Base-by-base conservation (phyloP, 2,113 vertebrate genomes). In the Channa argus region DNA sequence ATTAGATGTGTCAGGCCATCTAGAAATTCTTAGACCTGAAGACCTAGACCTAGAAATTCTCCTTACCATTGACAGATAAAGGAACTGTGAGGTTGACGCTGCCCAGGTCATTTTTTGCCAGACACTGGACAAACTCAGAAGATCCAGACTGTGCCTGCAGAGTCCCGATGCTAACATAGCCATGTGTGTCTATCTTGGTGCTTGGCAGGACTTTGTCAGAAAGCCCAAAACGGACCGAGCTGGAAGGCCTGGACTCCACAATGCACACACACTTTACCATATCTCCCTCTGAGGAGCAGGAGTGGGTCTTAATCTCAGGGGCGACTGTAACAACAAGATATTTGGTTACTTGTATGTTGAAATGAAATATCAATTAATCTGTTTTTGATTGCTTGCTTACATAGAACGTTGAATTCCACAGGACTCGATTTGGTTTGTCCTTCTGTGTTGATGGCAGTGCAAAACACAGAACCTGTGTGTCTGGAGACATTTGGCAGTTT, bases 81-180 rank as follows among this genome's bases (percentile, higher is more conserved):
- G 24, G 24, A 9, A 93, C 58, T 3, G n/a, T 53, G 9, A 81
- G 8, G 39, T 15, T 80, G 14, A 66, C 34, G 0, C 36, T 82
- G 13, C 92, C 94, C 37, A 61, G 0, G 0, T 59, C 72, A 84
- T 93, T 94, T 50, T 53, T 90, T 39, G 92, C 93, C 65, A 74
- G 24, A 79, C 94, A 95, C 5, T 62, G 13, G 50, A 94, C 45
- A 36, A 12, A 69, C 4, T 53, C 44, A 1, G 43, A 72, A n/a
- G 88, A 69, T 45, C 64, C 67, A 5, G 77, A 6, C 6, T 60
- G 49, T 6, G 12, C 62, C 34, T 69, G 36, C 10, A 91, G 58
- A 4, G 71, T 91, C 33, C 14, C 85, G 2, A 75, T 86, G 5
- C 80, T 88, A 13, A 91, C 4, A 12, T 60, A 58, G 24, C 74